Evolutionary conservation across 2,888 invertebrate species (phyloP).

Genomic region (Teleiodes luculella): DNA sequence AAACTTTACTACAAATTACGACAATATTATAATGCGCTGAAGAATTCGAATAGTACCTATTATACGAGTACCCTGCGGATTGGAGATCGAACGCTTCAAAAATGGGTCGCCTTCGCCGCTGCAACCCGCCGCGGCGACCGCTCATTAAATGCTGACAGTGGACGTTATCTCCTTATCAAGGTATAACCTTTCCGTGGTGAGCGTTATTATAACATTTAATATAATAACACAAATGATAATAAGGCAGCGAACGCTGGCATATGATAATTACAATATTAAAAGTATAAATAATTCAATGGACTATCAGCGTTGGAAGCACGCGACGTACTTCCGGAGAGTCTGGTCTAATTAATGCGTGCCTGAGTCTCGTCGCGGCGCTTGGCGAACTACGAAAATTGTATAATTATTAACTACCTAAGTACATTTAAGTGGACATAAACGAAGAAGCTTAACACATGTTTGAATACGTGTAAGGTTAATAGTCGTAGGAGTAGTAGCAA

Average conservation of each 20-base stretch:
- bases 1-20: no score
- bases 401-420: slow-evolving; percentile 47
- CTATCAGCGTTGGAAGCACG: slow-evolving; percentile 70
- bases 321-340: slow-evolving; percentile 71
- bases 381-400: slow-evolving; percentile 58
- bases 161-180: slow-evolving; percentile 65
- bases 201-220: slow-evolving; percentile 73
- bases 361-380: slow-evolving; percentile 51
- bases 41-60: no score
- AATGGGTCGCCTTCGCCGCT: no score
- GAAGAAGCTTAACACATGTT: slow-evolving; percentile 18
- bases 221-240: slow-evolving; percentile 75
- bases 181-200: slow-evolving; percentile 65
- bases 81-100: no score
- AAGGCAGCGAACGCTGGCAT: slow-evolving; percentile 60
- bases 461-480: slow-evolving; percentile 8
- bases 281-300: slow-evolving; percentile 76
- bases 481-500: no score
- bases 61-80: no score
- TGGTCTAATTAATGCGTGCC: slow-evolving; percentile 61
- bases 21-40: no score
- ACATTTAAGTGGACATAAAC: slow-evolving; percentile 28
- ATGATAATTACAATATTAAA: slow-evolving; percentile 76
- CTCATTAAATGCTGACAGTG: slow-evolving; percentile 59
- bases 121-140: slow-evolving; percentile 34